These are phyloP conservation scores for Spondyliosoma cantharus DNA, from an alignment of 2,797 vertebrate genomes.

Conservation along the genomic window DNA sequence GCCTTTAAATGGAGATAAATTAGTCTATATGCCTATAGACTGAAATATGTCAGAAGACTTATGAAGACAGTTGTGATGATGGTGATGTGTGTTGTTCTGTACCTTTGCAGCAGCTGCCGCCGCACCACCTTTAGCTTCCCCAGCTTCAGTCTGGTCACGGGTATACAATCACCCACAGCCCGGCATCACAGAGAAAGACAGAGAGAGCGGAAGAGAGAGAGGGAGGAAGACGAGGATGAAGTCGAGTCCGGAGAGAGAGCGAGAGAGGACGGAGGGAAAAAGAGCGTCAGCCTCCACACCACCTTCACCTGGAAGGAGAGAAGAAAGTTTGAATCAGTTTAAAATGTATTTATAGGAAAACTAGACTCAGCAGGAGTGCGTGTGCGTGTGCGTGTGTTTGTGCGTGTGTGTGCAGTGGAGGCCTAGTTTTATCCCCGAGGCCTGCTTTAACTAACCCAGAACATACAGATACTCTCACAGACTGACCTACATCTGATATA, in stretches of 20 bases:
- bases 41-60: not conserved
- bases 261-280: not conserved
- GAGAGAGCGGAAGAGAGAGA: not conserved
- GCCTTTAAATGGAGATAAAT: not conserved
- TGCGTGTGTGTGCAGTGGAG: conserved; percentile 12
- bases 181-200: conserved; percentile 78
- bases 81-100: conserved; percentile 18
- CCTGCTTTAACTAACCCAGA: conserved; percentile 45
- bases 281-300: not conserved
- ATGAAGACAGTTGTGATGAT: not conserved
- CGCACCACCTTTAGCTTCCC: conserved; percentile 90
- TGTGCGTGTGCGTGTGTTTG: conserved; percentile 20
- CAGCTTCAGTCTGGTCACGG: conserved; percentile 84
- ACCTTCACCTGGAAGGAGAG: conserved; percentile 46
- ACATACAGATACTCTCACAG: conserved; percentile 16
- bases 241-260: not conserved
- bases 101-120: conserved; percentile 86
- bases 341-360: conserved; percentile 31
- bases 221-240: not conserved
- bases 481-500: conserved; percentile 36
- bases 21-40: not conserved
- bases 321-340: conserved; percentile 24
- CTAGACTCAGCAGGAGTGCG: conserved; percentile 38
- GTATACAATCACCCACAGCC: conserved; percentile 75
- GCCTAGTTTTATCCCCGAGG: conserved; percentile 28